A percentile compares a stretch with the other conserved stretches of the same genome.
phyloP scores from a whole-genome alignment of 2,113 vertebrate species.

The Heterotilapia buettikoferi region DNA sequence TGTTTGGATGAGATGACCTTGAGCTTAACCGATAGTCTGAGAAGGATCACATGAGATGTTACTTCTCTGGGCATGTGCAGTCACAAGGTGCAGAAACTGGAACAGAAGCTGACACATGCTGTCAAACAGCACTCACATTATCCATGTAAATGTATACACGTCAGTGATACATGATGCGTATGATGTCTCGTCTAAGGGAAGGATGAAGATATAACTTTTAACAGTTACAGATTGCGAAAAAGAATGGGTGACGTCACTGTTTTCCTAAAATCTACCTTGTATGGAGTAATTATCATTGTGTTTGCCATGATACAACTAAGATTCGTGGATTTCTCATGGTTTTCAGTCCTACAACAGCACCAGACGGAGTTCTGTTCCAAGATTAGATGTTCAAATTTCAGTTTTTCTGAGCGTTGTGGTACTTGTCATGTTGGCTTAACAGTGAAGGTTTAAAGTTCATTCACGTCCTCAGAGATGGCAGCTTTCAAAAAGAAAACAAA shows the following conservation, averaged over 20 bases:
- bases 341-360: neutral
- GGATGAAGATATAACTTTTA: neutral
- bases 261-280: neutral
- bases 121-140: neutral
- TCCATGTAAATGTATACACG: neutral
- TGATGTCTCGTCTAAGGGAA: neutral
- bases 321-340: neutral
- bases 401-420: neutral
- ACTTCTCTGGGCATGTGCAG: neutral
- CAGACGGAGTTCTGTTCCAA: neutral
- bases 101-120: neutral
- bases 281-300: neutral
- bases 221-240: neutral
- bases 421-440: neutral
- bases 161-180: neutral
- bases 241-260: neutral
- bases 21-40: neutral
- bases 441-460: neutral
- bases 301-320: neutral
- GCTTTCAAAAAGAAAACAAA: neutral
- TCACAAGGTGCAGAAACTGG: neutral
- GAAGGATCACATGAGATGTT: neutral
- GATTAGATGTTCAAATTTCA: neutral
- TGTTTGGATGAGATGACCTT: conserved; percentile 31
- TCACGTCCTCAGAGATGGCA: neutral